Base-by-base conservation (phyloP, 37 sponge, comb jelly and placozoan species). In the Oopsacas minuta region DNA sequence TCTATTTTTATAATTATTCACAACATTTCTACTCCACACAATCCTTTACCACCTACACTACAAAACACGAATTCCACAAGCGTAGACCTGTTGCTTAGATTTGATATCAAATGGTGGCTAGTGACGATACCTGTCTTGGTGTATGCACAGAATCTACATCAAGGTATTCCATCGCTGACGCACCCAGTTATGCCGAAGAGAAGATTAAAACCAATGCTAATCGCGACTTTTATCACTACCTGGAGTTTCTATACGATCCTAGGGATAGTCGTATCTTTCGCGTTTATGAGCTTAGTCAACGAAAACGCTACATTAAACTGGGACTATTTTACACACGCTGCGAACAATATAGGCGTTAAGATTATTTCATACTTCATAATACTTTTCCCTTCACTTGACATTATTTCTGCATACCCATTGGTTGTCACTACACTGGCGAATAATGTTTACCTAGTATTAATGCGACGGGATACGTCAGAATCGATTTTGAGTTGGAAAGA, bases 301-400 rank as follows among this genome's bases (percentile, higher is more conserved):
- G 93, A 95, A 53, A 95, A 88, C 0, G 39, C 85, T 37, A 92
- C 96, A 39, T 88, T 95, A 7, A 89, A 90, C 61, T 95, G 91
- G 91, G 90, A 61, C 22, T 61, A 61, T n/a, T 61, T 61, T 34
- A 61, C 75, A 61, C 28, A n/a, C 22, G 22, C 75, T 20, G 17
- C 75, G 3, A 10, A 61, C 22, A 61, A 61, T 36, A n/a, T 86
- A 0, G 83, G 82, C 0, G 89, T 92, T 0, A 84, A 90, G 12
- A 81, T 86, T 38, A 82, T 92, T 37, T 84, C 93, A n/a, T 95
- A 95, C 84, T 88, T 87, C 83, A 85, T 95, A 38, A 86, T 95
- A 37, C 81, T 95, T 37, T 95, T 92, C 84, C 96, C 96, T 28
- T 91, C 94, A 28, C 25, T 95, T 46, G 96, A 95, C 52, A 90